Evolutionary conservation across 1,140 invertebrate genomes (phyloP).

Genomic region (Rhyacophila brunnea): DNA sequence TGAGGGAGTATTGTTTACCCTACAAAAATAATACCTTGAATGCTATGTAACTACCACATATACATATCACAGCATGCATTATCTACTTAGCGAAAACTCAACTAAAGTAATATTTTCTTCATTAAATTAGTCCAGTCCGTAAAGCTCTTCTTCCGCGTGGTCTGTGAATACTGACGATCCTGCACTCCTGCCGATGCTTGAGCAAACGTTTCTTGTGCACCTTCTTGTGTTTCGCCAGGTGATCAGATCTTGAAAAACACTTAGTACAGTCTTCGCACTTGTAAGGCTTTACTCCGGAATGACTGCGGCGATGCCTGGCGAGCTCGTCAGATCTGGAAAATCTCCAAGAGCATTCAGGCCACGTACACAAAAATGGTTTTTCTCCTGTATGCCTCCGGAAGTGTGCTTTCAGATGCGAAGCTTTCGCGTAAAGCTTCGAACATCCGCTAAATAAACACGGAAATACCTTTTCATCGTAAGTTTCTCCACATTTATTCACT

Average conservation of each 20-base stretch:
- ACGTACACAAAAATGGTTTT: constrained; percentile 88
- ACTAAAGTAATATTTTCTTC: too few species aligned
- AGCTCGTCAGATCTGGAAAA: constrained; percentile 94
- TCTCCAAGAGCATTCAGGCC: constrained; percentile 89
- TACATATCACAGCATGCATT: too few species aligned
- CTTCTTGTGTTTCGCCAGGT: constrained; percentile 85
- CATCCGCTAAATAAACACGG: constrained; percentile 61
- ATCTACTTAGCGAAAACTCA: too few species aligned
- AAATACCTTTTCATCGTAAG: constrained; percentile 48
- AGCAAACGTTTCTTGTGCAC: constrained; percentile 69
- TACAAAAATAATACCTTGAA: too few species aligned
- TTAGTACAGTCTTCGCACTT: constrained; percentile 81
- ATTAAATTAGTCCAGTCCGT: constrained; percentile 12
- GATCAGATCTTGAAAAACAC: constrained; percentile 85
- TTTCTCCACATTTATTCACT: neutral
- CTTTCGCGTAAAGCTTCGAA: constrained; percentile 84
- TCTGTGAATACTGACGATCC: constrained; percentile 2
- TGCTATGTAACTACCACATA: too few species aligned
- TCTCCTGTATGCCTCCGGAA: constrained; percentile 90
- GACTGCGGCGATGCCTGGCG: constrained; percentile 76
- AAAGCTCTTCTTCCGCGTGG: constrained; percentile 26
- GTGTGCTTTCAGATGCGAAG: constrained; percentile 92
- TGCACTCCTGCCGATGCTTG: constrained; percentile 13
- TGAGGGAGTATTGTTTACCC: too few species aligned
- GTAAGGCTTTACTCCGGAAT: constrained; percentile 85